These are phyloP conservation scores for Hedya salicella DNA, from an alignment of 2,888 invertebrate species.

Conservation along the genomic window DNA sequence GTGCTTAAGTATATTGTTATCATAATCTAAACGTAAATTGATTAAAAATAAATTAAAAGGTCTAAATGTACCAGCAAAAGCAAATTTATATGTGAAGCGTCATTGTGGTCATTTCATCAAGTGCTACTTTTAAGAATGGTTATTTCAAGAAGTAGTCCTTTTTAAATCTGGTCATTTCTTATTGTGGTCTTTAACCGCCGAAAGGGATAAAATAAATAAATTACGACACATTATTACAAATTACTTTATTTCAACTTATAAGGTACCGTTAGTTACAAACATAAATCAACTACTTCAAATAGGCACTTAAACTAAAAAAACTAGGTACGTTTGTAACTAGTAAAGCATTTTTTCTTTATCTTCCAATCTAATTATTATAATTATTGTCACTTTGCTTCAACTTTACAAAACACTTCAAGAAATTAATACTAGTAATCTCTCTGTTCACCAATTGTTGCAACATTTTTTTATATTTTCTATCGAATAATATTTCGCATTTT, in stretches of 20 bases:
- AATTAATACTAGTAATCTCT: slow-evolving; percentile 21
- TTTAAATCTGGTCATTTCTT: no score
- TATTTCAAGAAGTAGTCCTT: no score
- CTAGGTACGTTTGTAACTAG: slow-evolving; percentile 6
- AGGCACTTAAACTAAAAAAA: slow-evolving; percentile 11
- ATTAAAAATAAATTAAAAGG: no score
- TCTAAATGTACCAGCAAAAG: no score
- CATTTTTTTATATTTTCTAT: slow-evolving; percentile 26
- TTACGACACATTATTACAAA: slow-evolving; percentile 9
- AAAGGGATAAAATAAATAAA: slow-evolving; percentile 10
- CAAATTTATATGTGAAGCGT: no score
- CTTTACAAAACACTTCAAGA: slow-evolving; percentile 30
- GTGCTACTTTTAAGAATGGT: no score
- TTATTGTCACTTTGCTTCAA: slow-evolving; percentile 25
- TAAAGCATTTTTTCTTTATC: slow-evolving; percentile 7
- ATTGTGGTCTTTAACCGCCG: no score
- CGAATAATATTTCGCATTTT: slow-evolving; percentile 21
- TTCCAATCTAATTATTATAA: slow-evolving; percentile 25
- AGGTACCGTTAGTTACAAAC: slow-evolving; percentile 10
- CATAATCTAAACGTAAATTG: no score
- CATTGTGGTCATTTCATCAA: no score
- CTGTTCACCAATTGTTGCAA: slow-evolving; percentile 22
- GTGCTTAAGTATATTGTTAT: no score
- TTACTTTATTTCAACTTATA: slow-evolving; percentile 8
- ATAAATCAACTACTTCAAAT: slow-evolving; percentile 10